Conservation (phyloP, 2,888 invertebrate species). For the Leptinotarsa haldemani region DNA sequence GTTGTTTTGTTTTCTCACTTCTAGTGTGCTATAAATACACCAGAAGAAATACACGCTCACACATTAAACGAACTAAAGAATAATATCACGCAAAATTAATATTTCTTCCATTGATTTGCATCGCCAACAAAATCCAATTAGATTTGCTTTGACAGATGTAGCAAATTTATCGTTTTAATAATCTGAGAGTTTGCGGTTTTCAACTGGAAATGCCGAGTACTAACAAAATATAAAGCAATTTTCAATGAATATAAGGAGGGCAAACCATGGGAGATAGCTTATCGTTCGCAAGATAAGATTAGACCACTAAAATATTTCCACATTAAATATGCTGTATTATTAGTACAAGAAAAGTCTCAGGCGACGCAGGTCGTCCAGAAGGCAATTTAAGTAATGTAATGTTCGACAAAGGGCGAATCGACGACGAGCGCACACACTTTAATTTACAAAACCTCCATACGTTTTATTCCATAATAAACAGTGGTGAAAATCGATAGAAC, state of each 20-base stretch:
- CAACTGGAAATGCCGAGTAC: constrained; percentile 13
- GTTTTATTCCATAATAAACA: constrained; percentile 27
- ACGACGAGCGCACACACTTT: constrained; percentile 2
- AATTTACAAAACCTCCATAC: constrained; percentile 14
- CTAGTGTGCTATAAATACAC: background rate
- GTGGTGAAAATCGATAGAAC: constrained; percentile 40
- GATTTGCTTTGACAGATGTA: constrained; percentile 4
- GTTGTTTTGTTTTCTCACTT: background rate
- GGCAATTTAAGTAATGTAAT: constrained; percentile 4
- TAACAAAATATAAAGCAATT: constrained; percentile 16
- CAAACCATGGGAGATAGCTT: constrained; percentile 42
- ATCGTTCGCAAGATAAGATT: constrained; percentile 43
- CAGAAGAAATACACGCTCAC: background rate
- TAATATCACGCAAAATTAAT: constrained; percentile 1
- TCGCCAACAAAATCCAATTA: background rate
- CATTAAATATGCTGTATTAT: constrained; percentile 15
- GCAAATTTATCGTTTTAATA: constrained; percentile 3
- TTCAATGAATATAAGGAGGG: constrained; percentile 35
- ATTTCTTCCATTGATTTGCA: background rate
- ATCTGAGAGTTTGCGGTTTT: constrained; percentile 19
- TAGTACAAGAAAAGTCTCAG: constrained; percentile 18
- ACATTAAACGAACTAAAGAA: constrained; percentile 5
- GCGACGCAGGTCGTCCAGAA: background rate
- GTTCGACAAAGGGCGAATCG: constrained; percentile 5
- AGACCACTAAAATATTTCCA: constrained; percentile 22